Evolutionary conservation across 1,140 invertebrate species (phyloP).

Genomic region (Solenopsis fugax): DNA sequence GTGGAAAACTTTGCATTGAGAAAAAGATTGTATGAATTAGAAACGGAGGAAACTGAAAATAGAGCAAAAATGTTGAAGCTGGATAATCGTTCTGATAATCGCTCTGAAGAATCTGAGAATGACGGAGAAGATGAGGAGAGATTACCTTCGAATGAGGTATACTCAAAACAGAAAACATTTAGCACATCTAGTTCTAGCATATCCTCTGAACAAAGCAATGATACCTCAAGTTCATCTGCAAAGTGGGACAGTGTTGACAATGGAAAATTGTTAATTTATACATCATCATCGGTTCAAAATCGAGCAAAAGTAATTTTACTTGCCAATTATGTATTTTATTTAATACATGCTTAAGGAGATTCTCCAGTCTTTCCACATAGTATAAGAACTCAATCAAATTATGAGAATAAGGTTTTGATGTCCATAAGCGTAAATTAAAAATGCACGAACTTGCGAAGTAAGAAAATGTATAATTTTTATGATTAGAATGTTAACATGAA

Average conservation of each 20-base stretch:
- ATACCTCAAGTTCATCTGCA: constrained; percentile 16
- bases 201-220: constrained; percentile 1
- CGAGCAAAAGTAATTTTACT: constrained; percentile 85
- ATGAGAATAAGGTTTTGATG: too few species aligned
- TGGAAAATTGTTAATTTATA: constrained; percentile 67
- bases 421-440: too few species aligned
- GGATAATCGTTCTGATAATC: too few species aligned
- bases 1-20: constrained; percentile 58
- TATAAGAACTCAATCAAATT: too few species aligned
- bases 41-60: constrained; percentile 13
- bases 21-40: constrained; percentile 49
- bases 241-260: constrained; percentile 58
- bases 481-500: too few species aligned
- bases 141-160: background rate
- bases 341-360: background rate
- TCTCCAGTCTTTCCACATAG: too few species aligned
- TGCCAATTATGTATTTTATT: background rate
- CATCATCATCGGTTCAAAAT: constrained; percentile 84
- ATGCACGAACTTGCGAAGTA: too few species aligned
- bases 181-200: constrained; percentile 18
- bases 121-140: constrained; percentile 14
- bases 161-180: background rate
- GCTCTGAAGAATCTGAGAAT: constrained; percentile 59
- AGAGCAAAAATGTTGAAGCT: constrained; percentile 51
- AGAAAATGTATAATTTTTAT: too few species aligned